Percentiles rank a stretch among this genome's conserved stretches.
Evolutionary conservation across 2,888 invertebrate species (phyloP).

Genomic region (Diplolepis rosae): DNA sequence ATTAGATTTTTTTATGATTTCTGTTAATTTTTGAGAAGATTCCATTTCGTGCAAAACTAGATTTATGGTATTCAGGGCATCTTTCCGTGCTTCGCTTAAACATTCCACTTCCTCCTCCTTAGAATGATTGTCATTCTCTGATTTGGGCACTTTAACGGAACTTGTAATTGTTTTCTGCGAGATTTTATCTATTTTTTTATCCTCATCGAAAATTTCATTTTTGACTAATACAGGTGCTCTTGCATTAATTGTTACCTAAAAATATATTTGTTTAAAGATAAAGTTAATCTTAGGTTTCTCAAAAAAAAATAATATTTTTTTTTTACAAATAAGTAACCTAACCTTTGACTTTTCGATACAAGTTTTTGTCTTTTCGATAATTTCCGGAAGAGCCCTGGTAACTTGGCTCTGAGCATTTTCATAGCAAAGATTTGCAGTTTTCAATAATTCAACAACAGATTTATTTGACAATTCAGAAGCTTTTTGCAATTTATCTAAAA

Average conservation of each 20-base stretch:
- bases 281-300: neutral
- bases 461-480: neutral
- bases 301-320: neutral
- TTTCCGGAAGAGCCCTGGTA: neutral
- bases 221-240: neutral
- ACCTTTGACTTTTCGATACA: constrained; percentile 20
- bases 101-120: neutral
- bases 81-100: constrained; percentile 5
- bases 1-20: neutral
- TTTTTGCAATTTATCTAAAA: neutral
- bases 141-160: neutral
- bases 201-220: neutral
- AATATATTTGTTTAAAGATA: too few relatives aligned
- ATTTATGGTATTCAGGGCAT: neutral
- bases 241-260: too few relatives aligned
- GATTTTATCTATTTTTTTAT: neutral
- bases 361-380: neutral
- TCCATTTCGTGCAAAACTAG: constrained; percentile 16
- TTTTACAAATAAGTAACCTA: neutral
- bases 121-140: neutral
- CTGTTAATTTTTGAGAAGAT: constrained; percentile 13
- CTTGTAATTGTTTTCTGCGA: neutral
- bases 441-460: neutral
- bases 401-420: neutral
- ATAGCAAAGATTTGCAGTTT: neutral